Evolutionary conservation across 2,888 invertebrate genomes (phyloP).

Genomic region (Uloborus plumipes): DNA sequence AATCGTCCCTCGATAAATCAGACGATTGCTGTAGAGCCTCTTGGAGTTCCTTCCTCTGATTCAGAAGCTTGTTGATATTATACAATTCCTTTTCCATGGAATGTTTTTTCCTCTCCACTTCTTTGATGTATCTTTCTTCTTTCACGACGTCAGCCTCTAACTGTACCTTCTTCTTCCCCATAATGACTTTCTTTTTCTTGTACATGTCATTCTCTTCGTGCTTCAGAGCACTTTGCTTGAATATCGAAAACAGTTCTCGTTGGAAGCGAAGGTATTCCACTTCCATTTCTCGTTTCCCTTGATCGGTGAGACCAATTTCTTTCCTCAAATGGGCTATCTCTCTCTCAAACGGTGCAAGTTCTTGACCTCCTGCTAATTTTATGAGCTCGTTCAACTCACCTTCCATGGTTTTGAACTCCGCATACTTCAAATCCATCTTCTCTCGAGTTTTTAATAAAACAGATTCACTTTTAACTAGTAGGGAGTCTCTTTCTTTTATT

Average conservation of each 20-base stretch:
- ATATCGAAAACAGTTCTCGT: slow-evolving; percentile 34
- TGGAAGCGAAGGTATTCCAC: slow-evolving; percentile 39
- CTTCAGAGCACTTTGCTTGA: slow-evolving; percentile 34
- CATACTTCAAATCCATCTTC: slow-evolving; percentile 24
- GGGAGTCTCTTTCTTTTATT: slow-evolving; percentile 21
- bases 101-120: slow-evolving; percentile 26
- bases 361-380: slow-evolving; percentile 48
- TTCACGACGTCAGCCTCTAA: slow-evolving; percentile 54
- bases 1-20: slow-evolving; percentile 39
- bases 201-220: slow-evolving; percentile 46
- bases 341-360: slow-evolving; percentile 48
- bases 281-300: slow-evolving; percentile 47
- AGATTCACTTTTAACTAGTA: slow-evolving; percentile 36
- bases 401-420: slow-evolving; percentile 23
- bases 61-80: slow-evolving; percentile 27
- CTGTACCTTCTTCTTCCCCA: slow-evolving; percentile 48
- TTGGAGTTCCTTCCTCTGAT: slow-evolving; percentile 39
- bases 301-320: slow-evolving; percentile 40
- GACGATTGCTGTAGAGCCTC: slow-evolving; percentile 23
- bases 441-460: slow-evolving; percentile 32
- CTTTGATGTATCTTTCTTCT: slow-evolving; percentile 55
- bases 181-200: slow-evolving; percentile 28
- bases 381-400: slow-evolving; percentile 43
- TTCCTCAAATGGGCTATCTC: slow-evolving; percentile 36
- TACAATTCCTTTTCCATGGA: slow-evolving; percentile 24